Conservation (phyloP, 1,140 invertebrate genomes). For the Scaptomyza montana region DNA sequence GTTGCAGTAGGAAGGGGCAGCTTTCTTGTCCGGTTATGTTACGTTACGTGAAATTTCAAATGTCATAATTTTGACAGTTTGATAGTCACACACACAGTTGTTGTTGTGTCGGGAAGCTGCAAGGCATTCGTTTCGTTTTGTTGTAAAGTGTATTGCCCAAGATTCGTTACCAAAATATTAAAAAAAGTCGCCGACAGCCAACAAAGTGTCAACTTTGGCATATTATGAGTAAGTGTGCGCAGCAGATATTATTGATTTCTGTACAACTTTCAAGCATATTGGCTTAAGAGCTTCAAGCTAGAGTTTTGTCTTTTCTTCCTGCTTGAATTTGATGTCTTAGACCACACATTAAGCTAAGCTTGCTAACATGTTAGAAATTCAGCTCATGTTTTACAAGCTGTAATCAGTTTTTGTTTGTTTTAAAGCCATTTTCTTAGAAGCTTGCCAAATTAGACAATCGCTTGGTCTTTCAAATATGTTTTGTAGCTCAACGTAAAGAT, state of each 20-base stretch:
- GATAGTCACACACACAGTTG: slow-evolving; percentile 62
- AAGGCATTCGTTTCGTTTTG: slow-evolving; percentile 21
- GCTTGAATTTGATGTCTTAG: not conserved
- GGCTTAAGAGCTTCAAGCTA: no score
- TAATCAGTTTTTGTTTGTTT: slow-evolving; percentile 50
- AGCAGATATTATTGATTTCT: no score
- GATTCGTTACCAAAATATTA: slow-evolving; percentile 51
- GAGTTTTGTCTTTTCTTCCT: not conserved
- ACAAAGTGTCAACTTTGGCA: slow-evolving; percentile 65
- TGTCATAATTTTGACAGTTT: slow-evolving; percentile 83
- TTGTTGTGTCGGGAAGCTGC: slow-evolving; percentile 31
- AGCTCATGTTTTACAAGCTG: slow-evolving; percentile 52
- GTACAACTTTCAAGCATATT: no score
- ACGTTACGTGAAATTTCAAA: slow-evolving; percentile 80
- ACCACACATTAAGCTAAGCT: slow-evolving; percentile 52
- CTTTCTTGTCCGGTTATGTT: slow-evolving; percentile 72
- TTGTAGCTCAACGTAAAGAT: slow-evolving; percentile 24
- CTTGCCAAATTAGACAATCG: slow-evolving; percentile 52
- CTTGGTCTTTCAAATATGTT: not conserved
- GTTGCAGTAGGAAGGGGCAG: slow-evolving; percentile 27
- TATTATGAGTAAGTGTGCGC: slow-evolving; percentile 12
- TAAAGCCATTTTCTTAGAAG: slow-evolving; percentile 51
- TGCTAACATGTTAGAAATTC: slow-evolving; percentile 64
- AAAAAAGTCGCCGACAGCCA: slow-evolving; percentile 43
- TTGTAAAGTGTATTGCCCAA: slow-evolving; percentile 54